These are phyloP conservation scores for Phodopus roborovskii DNA, from an alignment of 2,113 vertebrate genomes.

Conservation along the genomic window DNA sequence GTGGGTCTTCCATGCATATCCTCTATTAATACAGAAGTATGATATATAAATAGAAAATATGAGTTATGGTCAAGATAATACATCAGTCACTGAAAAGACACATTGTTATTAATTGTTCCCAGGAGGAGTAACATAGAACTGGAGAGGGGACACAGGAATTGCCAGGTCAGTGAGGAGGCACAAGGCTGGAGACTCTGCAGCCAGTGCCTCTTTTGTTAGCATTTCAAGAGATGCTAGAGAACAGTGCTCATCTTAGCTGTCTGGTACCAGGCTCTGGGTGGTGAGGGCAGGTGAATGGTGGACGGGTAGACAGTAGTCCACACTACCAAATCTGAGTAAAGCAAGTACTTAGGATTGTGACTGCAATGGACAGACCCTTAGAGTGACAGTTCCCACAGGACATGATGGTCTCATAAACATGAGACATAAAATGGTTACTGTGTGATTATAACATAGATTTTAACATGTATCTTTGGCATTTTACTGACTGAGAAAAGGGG, in stretches of 20 bases:
- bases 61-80: background rate
- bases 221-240: background rate
- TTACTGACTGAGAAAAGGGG: background rate
- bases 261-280: background rate
- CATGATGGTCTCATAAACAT: background rate
- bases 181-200: accelerated
- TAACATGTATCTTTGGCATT: too few relatives aligned
- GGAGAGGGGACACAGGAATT: background rate
- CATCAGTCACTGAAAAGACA: background rate
- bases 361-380: too few relatives aligned
- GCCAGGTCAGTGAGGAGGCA: accelerated
- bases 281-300: background rate
- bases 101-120: background rate
- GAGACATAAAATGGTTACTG: background rate
- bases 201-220: too few relatives aligned
- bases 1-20: background rate
- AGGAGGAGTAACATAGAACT: accelerated
- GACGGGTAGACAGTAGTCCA: background rate
- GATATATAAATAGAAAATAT: background rate
- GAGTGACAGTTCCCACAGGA: too few relatives aligned
- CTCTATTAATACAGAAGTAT: background rate
- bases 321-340: accelerated
- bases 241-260: accelerated
- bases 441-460: background rate
- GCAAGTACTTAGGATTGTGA: background rate